Conservation (phyloP, 2,113 vertebrate genomes). For the Bubalus kerabau region DNA sequence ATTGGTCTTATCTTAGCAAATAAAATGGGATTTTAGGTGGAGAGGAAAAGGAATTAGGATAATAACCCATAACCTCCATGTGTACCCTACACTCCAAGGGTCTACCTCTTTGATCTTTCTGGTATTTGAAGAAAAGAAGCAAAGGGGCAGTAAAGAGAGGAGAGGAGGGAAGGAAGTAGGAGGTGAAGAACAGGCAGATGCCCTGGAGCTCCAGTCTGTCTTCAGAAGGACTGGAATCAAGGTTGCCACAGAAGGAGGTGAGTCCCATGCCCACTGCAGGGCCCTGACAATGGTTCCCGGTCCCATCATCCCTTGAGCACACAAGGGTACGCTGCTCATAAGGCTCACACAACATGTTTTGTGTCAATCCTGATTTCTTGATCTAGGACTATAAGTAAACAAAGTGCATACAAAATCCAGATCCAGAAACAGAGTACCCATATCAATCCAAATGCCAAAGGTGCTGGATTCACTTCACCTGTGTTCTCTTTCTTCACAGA, state of each 20-base stretch:
- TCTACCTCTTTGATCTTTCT: not conserved
- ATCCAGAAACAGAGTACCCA: not conserved
- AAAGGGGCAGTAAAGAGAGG: not conserved
- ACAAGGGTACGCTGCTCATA: not conserved
- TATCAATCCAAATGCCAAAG: not conserved
- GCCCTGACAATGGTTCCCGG: not conserved
- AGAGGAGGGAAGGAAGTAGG: not conserved
- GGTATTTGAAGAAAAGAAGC: constrained; percentile 1
- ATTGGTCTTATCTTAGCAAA: not conserved
- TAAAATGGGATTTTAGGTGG: not conserved
- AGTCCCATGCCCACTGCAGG: not conserved
- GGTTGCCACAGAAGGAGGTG: not conserved
- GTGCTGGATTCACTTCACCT: not conserved
- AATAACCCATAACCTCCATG: not conserved
- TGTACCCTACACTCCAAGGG: not conserved
- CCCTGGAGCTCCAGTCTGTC: not conserved
- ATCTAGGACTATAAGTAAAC: not conserved
- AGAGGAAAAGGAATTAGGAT: not conserved
- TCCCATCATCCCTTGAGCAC: not conserved
- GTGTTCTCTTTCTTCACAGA: constrained; percentile 35
- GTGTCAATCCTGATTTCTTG: not conserved
- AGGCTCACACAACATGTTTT: not conserved
- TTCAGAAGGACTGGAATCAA: not conserved
- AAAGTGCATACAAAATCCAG: not conserved
- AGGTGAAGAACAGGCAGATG: not conserved